Conservation (phyloP, 2,797 vertebrate species). For the Hippoglossus hippoglossus region DNA sequence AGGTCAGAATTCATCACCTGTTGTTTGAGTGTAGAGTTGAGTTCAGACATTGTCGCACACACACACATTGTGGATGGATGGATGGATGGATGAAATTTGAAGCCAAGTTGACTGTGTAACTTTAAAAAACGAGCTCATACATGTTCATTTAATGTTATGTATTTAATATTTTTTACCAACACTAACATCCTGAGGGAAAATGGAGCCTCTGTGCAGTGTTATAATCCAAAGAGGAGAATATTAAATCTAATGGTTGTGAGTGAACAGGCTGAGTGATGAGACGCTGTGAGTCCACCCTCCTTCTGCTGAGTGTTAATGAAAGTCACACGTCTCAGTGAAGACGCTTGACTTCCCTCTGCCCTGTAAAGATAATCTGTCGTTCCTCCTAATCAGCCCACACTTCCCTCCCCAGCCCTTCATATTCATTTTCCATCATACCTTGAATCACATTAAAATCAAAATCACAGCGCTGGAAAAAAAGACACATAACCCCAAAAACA, state of each 20-base stretch:
- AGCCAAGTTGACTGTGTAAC: too few species aligned
- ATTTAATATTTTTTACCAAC: too few species aligned
- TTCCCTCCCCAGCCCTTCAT: slow-evolving; percentile 28
- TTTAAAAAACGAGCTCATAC: too few species aligned
- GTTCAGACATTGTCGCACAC: too few species aligned
- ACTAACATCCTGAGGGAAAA: too few species aligned
- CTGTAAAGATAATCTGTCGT: slow-evolving; percentile 67
- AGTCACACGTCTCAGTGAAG: slow-evolving; percentile 69
- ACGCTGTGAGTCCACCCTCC: slow-evolving; percentile 18
- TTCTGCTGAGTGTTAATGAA: slow-evolving; percentile 71
- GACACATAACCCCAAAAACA: too few species aligned
- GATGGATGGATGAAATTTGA: too few species aligned
- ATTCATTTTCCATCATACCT: slow-evolving; percentile 47
- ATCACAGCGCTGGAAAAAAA: slow-evolving; percentile 3
- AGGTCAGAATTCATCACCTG: not conserved
- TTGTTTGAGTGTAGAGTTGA: not conserved
- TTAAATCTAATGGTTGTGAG: slow-evolving; percentile 16
- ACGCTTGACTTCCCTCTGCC: slow-evolving; percentile 53
- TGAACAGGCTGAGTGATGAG: slow-evolving; percentile 18
- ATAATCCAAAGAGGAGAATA: slow-evolving; percentile 5
- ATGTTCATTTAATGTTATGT: too few species aligned
- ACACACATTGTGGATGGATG: too few species aligned
- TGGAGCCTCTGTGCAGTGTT: not conserved
- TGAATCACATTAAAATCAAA: slow-evolving; percentile 2
- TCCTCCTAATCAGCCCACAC: slow-evolving; percentile 48